A percentile compares a stretch with the other conserved stretches of the same genome.
These are phyloP conservation scores for Lithosia quadra DNA, from an alignment of 2,888 invertebrate species.

Conservation along the genomic window DNA sequence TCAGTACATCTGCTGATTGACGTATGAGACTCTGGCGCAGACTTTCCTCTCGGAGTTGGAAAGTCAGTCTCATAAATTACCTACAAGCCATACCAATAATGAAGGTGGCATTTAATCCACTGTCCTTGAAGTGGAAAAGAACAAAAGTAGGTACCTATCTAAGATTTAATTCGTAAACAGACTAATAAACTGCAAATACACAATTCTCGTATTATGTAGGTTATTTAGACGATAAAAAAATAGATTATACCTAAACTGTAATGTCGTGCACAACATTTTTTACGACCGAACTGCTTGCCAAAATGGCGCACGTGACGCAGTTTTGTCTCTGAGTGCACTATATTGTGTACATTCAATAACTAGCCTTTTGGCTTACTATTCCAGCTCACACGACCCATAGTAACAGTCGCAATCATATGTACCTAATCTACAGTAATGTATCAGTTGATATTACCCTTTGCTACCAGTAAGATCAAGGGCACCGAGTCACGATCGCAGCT, in stretches of 20 bases:
- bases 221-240: constrained; percentile 30
- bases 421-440: background rate
- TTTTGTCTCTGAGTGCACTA: constrained; percentile 28
- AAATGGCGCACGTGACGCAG: constrained; percentile 39
- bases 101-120: no score
- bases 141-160: background rate
- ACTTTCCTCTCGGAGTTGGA: no score
- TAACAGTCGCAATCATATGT: background rate
- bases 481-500: constrained; percentile 21
- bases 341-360: constrained; percentile 20
- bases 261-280: constrained; percentile 37
- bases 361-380: background rate
- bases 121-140: background rate
- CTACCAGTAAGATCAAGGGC: constrained; percentile 18
- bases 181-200: background rate
- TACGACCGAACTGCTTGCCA: constrained; percentile 39
- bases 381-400: no score
- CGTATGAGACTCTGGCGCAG: no score
- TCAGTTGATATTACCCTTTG: background rate
- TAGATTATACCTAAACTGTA: constrained; percentile 41
- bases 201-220: constrained; percentile 22
- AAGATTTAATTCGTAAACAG: no score
- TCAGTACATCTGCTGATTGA: no score
- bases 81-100: no score
- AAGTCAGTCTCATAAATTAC: no score